Evolutionary conservation across 2,888 invertebrate genomes (phyloP), one percentile per base, ranked within the genome.

Genomic region (Pachymerium ferrugineum): DNA sequence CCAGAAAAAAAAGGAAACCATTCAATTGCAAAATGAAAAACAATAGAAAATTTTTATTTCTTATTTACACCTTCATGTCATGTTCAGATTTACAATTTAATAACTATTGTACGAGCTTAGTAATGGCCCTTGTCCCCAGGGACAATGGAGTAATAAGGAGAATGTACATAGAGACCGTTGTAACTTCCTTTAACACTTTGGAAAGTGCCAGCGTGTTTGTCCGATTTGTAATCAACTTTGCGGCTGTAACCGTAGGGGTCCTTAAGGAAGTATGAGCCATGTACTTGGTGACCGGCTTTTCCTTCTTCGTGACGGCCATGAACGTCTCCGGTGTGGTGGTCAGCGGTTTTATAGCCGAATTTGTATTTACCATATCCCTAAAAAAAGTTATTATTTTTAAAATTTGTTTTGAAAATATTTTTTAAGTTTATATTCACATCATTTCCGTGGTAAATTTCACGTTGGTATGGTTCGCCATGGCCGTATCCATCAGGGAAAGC

Each of bases 241-340:
- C 73, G 73, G 1, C 28, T 31, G 62, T 73, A 73, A 30, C 73
- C 73, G 62, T 73, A 62, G 10, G 73, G 73, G 19, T 73, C 73
- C n/a, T 62, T 54, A 1, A 54, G 62, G 62, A n/a, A 29, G 67
- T 73, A 73, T 6, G 28, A 16, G 19, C 73, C 73, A 29, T 25
- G 19, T 2, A 73, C 67, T 8, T 62, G 14, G 67, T 73, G 73
- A 5, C 73, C 73, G 31, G 54, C 73, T 25, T 54, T 16, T 10
- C 67, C 67, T 25, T 62, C 30, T 62, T 73, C 73, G 16, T 73
- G 22, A 16, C 67, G 54, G n/a, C 62, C 54, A 6, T 73, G 73
- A 1, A 62, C 67, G 35, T 73, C 73, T 1, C 73, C 73, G 25
- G 73, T 73, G 67, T 73, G 73, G 30, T 73, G 73, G 22, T 73